A percentile compares a stretch with the other conserved stretches of the same genome.
phyloP scores from a whole-genome alignment of 2,113 vertebrate species.

The Gasterosteus aculeatus region DNA sequence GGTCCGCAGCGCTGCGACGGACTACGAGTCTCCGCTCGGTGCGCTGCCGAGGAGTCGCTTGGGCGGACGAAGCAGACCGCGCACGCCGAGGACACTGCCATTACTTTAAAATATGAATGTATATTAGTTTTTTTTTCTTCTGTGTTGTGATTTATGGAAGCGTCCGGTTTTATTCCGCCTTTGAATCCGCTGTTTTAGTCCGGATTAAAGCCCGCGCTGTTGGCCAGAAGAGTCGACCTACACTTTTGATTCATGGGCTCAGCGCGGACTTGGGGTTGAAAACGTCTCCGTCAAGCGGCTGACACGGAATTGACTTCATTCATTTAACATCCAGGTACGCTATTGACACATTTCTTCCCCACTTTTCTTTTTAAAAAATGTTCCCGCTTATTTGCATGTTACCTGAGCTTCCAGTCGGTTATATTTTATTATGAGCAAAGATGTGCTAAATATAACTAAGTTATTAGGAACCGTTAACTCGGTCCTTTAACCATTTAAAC shows the following conservation, averaged over 20 bases:
- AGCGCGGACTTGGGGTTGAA: slow-evolving; percentile 48
- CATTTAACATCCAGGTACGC: slow-evolving; percentile 59
- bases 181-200: slow-evolving; percentile 10
- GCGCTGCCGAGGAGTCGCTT: slow-evolving; percentile 51
- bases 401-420: background rate
- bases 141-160: slow-evolving; percentile 12
- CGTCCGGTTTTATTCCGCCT: background rate
- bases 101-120: background rate
- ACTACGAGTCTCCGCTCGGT: slow-evolving; percentile 45
- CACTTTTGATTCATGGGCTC: slow-evolving; percentile 73
- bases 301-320: slow-evolving; percentile 55
- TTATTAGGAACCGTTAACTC: background rate
- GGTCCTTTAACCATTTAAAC: background rate
- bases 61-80: slow-evolving; percentile 39
- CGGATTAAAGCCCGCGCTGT: slow-evolving; percentile 8
- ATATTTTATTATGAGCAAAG: background rate
- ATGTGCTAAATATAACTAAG: background rate
- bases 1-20: slow-evolving; percentile 66
- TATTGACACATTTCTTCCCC: background rate
- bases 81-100: background rate
- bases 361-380: background rate
- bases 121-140: background rate
- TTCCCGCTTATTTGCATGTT: background rate
- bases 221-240: slow-evolving; percentile 49
- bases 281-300: slow-evolving; percentile 50